phyloP scores from a whole-genome alignment of 2,888 invertebrate genomes.

The Cacoxenus indagator region DNA sequence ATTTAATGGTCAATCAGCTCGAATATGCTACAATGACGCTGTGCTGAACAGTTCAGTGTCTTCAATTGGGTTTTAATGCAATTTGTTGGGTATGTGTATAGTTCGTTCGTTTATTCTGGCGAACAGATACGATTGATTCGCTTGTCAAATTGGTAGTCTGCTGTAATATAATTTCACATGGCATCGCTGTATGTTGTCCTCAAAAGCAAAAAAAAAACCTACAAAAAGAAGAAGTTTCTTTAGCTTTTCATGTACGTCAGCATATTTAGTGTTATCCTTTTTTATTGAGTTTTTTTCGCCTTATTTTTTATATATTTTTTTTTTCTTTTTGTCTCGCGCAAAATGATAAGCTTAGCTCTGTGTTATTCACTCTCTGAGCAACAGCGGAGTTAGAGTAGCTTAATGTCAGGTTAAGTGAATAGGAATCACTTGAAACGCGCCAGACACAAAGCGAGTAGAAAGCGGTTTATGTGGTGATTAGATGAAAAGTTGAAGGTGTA shows the following conservation, averaged over 20 bases:
- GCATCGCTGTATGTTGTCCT: background rate
- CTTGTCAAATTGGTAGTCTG: conserved; percentile 51
- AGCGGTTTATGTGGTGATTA: background rate
- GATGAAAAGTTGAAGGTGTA: background rate
- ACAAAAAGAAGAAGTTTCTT: background rate
- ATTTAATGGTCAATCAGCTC: conserved; percentile 4
- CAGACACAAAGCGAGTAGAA: background rate
- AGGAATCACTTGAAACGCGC: background rate
- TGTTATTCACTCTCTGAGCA: background rate
- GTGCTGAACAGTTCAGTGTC: background rate
- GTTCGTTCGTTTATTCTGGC: background rate
- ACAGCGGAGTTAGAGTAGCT: background rate
- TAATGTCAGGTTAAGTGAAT: background rate
- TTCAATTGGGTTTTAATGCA: conserved; percentile 6
- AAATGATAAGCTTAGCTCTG: background rate
- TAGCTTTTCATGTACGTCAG: too few species aligned
- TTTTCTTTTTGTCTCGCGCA: background rate
- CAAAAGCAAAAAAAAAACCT: background rate
- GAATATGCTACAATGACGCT: background rate
- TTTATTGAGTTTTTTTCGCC: background rate
- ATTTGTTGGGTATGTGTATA: background rate
- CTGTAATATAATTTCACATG: conserved; percentile 40
- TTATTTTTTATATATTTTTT: background rate
- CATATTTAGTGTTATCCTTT: too few species aligned
- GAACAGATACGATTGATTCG: conserved; percentile 46